Evolutionary conservation across 2,113 vertebrate species (phyloP).

Genomic region (Dromaius novaehollandiae): DNA sequence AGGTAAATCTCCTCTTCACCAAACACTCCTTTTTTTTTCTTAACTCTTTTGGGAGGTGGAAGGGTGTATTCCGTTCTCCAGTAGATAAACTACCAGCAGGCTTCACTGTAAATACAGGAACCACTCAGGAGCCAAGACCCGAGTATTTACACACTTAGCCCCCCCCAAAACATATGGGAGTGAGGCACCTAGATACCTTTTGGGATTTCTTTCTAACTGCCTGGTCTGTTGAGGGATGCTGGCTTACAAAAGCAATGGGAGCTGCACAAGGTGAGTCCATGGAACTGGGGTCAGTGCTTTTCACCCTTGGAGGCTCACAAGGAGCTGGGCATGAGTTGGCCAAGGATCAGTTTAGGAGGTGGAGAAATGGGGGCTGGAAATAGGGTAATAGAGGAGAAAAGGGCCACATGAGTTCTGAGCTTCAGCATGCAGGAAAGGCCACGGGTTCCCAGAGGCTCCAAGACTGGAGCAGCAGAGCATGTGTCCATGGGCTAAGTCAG

Average conservation of each 20-base stretch:
- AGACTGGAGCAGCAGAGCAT: neutral
- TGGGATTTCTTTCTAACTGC: neutral
- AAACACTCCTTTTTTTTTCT: neutral
- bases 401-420: neutral
- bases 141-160: neutral
- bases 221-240: neutral
- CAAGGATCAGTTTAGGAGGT: neutral
- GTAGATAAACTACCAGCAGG: neutral
- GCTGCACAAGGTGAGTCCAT: neutral
- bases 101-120: neutral
- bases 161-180: neutral
- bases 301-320: neutral
- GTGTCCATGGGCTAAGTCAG: neutral
- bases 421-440: neutral
- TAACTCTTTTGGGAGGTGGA: neutral
- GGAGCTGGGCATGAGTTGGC: neutral
- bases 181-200: neutral
- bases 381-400: neutral
- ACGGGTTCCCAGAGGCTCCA: neutral
- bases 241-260: neutral
- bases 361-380: neutral
- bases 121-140: neutral
- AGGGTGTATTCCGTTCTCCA: neutral
- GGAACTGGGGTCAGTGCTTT: neutral
- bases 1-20: constrained; percentile 86